Evolutionary conservation across 2,797 vertebrate genomes (phyloP).

Genomic region (Xenopus petersii): DNA sequence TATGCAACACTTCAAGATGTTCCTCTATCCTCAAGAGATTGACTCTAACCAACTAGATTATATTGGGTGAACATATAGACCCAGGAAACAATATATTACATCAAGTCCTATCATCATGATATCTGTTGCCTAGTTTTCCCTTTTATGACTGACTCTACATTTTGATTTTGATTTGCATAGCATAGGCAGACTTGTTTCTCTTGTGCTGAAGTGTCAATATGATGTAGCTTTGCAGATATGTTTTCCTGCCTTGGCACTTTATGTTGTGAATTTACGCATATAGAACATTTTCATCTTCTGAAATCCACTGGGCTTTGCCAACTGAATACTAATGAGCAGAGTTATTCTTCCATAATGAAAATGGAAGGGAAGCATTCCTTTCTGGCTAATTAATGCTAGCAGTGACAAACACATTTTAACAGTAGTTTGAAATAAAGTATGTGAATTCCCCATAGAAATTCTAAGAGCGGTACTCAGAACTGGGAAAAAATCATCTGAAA

Average conservation of each 20-base stretch:
- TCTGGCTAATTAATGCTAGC: slow-evolving; percentile 47
- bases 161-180: slow-evolving; percentile 42
- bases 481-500: background rate
- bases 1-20: too few species aligned
- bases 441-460: slow-evolving; percentile 17
- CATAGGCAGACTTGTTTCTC: slow-evolving; percentile 7
- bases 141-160: slow-evolving; percentile 35
- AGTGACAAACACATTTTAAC: slow-evolving; percentile 36
- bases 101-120: too few species aligned
- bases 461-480: background rate
- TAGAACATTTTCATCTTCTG: slow-evolving; percentile 42
- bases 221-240: slow-evolving; percentile 41
- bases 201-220: slow-evolving; percentile 33
- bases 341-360: slow-evolving; percentile 47
- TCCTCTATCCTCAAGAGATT: too few species aligned
- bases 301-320: slow-evolving; percentile 46
- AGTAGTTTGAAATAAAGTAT: background rate
- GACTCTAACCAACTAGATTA: too few species aligned
- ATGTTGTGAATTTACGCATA: slow-evolving; percentile 34
- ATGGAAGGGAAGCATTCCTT: slow-evolving; percentile 40
- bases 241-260: slow-evolving; percentile 36
- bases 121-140: too few species aligned
- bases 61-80: too few species aligned
- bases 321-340: slow-evolving; percentile 49
- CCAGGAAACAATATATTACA: too few species aligned